These are phyloP conservation scores for Ormyrus pomaceus DNA, from an alignment of 2,888 invertebrate genomes.

Conservation along the genomic window DNA sequence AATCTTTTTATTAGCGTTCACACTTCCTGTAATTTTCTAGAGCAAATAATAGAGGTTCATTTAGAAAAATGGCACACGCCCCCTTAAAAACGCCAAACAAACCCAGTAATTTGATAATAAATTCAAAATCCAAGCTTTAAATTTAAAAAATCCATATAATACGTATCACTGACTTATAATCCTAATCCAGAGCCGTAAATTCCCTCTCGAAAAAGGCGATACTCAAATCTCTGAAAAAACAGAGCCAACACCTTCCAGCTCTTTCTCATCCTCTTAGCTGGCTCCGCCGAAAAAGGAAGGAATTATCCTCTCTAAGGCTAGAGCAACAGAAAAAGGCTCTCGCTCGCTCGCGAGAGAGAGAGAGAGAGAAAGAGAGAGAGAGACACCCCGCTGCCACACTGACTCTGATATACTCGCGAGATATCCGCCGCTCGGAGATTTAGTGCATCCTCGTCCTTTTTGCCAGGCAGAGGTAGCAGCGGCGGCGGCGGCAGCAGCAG, in stretches of 20 bases:
- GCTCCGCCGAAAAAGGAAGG: neutral
- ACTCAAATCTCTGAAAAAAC: too few species aligned
- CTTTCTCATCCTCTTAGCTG: neutral
- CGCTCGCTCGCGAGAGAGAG: slow-evolving; percentile 11
- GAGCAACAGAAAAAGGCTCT: neutral
- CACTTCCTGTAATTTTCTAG: too few species aligned
- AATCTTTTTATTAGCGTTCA: too few species aligned
- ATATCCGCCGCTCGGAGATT: slow-evolving; percentile 70
- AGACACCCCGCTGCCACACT: slow-evolving; percentile 74
- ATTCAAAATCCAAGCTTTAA: too few species aligned
- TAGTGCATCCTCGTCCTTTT: slow-evolving; percentile 70
- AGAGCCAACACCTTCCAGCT: neutral
- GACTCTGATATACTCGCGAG: slow-evolving; percentile 74
- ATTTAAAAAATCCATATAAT: too few species aligned
- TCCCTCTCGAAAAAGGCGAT: too few species aligned
- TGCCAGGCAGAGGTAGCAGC: slow-evolving; percentile 55
- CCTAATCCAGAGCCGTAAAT: too few species aligned
- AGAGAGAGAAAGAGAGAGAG: slow-evolving; percentile 56
- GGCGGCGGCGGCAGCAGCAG: slow-evolving; percentile 51
- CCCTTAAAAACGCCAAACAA: too few species aligned
- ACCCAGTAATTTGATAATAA: too few species aligned
- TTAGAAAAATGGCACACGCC: too few species aligned
- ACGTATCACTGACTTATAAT: too few species aligned
- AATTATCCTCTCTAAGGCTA: slow-evolving; percentile 15
- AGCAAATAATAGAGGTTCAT: too few species aligned